Evolutionary conservation across 2,797 vertebrate species (phyloP), one percentile per base, ranked within the genome.

Genomic region (Falco concolor): DNA sequence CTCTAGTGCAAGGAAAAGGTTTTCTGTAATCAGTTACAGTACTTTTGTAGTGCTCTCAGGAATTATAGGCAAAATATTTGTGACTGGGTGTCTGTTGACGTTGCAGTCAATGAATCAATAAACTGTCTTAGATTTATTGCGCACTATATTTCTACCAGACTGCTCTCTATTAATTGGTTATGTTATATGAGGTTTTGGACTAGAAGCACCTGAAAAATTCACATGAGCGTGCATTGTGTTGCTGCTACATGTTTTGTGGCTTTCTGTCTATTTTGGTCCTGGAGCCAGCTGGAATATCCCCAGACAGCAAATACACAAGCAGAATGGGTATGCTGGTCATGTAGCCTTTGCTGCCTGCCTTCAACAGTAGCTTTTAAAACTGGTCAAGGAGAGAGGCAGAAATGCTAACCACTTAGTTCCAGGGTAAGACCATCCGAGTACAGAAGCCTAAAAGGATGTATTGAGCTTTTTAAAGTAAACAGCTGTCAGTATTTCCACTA

Each of bases 11-110:
- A 95, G 94, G 89, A 50, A 84, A 67, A 86, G 84, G 87, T 96
- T 93, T 96, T 91, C 76, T 80, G 78, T 80, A 94, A 90, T 95
- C 78, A 70, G 87, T 96, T 96, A 91, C 95, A 95, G 94, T 65
- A 76, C 88, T 92, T 91, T 40, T 64, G 50, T 56, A 72, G 54
- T 27, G 34, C 84, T 93, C 64, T 87, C 77, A 76, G 84, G 76
- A 89, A 45, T 77, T 89, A 60, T 1, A 73, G 45, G 50, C 57
- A 77, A 92, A 85, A 61, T 76, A 54, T 75, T 88, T 83, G 45
- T 65, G 61, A 40, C 27, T n/a, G 77, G 21, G 8, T 88, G 30
- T 30, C 34, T 91, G 83, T 57, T 68, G 59, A 61, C 32, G 9
- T 38, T 82, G 65, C 40, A 53, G 63, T 28, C 87, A 78, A 24